Percentiles rank a stretch among this genome's conserved stretches.
These are phyloP conservation scores for Theretra japonica DNA, from an alignment of 2,888 invertebrate genomes.

Conservation along the genomic window DNA sequence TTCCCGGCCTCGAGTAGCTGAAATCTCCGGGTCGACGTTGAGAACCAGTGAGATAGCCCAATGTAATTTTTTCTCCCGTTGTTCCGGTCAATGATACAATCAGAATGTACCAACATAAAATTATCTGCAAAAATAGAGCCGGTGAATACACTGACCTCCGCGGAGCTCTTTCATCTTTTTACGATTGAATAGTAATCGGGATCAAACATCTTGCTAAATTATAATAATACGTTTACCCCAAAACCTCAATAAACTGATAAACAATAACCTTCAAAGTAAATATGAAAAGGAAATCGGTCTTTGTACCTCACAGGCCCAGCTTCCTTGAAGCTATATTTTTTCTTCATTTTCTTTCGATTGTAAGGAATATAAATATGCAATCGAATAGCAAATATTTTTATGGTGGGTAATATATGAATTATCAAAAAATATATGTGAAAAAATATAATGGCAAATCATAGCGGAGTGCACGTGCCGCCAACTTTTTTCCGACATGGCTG, in stretches of 20 bases:
- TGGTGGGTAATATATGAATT: neutral
- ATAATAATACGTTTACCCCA: neutral
- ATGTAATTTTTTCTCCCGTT: slow-evolving; percentile 86
- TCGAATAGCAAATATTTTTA: no score
- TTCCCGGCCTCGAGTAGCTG: slow-evolving; percentile 91
- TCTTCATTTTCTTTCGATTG: no score
- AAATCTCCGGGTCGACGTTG: slow-evolving; percentile 90
- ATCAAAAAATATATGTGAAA: neutral
- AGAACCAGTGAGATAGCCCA: slow-evolving; percentile 95
- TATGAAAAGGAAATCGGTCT: neutral
- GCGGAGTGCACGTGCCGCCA: slow-evolving; percentile 64
- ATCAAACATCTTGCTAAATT: neutral
- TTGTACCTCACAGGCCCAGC: slow-evolving; percentile 24
- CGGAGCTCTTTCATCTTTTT: slow-evolving; percentile 19
- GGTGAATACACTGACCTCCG: slow-evolving; percentile 30
- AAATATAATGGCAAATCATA: slow-evolving; percentile 54
- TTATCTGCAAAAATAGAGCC: slow-evolving; percentile 60
- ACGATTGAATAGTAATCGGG: slow-evolving; percentile 16
- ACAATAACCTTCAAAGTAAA: neutral
- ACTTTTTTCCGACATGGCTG: slow-evolving; percentile 75
- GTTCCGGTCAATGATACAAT: slow-evolving; percentile 52
- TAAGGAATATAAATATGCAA: no score
- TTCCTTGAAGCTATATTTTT: no score
- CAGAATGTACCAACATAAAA: slow-evolving; percentile 66
- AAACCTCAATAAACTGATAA: neutral